Percentiles rank a stretch among this genome's conserved stretches.
Evolutionary conservation across 1,140 invertebrate genomes (phyloP).

Genomic region (Leucophenga varia): DNA sequence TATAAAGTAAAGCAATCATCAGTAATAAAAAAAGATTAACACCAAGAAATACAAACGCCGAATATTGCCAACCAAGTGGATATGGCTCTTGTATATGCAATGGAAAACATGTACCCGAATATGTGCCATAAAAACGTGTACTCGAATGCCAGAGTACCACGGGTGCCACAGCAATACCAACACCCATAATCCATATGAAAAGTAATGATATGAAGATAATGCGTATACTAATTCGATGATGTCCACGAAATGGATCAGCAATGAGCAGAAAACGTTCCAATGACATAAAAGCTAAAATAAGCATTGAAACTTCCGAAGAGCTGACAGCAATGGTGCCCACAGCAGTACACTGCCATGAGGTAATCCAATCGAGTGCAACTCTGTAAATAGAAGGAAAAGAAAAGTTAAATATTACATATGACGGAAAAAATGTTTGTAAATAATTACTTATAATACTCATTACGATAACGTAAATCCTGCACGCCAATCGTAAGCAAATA

Average conservation of each 20-base stretch:
- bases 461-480: slow-evolving; percentile 67
- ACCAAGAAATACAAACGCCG: slow-evolving; percentile 71
- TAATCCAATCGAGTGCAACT: slow-evolving; percentile 68
- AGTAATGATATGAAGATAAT: slow-evolving; percentile 58
- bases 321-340: slow-evolving; percentile 69
- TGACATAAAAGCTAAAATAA: slow-evolving; percentile 76
- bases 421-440: background rate
- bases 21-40: slow-evolving; percentile 67
- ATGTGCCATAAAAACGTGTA: slow-evolving; percentile 68
- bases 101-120: slow-evolving; percentile 70
- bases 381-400: slow-evolving; percentile 12
- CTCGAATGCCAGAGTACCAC: slow-evolving; percentile 66
- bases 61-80: slow-evolving; percentile 73
- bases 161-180: slow-evolving; percentile 68
- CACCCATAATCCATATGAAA: slow-evolving; percentile 66
- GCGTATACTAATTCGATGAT: slow-evolving; percentile 61
- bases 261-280: slow-evolving; percentile 74
- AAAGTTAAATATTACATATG: background rate
- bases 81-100: slow-evolving; percentile 73
- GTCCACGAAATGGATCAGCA: slow-evolving; percentile 66
- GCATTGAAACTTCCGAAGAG: slow-evolving; percentile 73
- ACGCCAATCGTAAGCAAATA: slow-evolving; percentile 73
- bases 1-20: slow-evolving; percentile 66
- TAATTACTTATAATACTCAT: slow-evolving; percentile 62
- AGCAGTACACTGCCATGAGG: slow-evolving; percentile 67